Percentiles rank a stretch among this genome's conserved stretches.
These are phyloP conservation scores for Griposia aprilina DNA, from an alignment of 2,888 invertebrate species.

Conservation along the genomic window DNA sequence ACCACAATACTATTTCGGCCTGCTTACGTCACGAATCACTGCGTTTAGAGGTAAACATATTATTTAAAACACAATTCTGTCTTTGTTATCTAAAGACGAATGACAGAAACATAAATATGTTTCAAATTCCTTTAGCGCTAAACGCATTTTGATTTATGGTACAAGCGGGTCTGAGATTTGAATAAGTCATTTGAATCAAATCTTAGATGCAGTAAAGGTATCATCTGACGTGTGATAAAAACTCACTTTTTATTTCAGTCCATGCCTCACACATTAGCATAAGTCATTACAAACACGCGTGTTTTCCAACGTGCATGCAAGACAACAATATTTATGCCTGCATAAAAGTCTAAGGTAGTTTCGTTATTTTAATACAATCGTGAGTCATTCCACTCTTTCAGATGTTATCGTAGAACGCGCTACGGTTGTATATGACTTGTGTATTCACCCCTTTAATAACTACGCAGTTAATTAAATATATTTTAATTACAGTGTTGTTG, in stretches of 20 bases:
- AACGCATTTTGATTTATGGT: too few relatives aligned
- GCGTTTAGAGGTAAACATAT: too few relatives aligned
- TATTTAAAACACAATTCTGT: too few relatives aligned
- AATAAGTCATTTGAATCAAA: neutral
- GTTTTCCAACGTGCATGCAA: constrained; percentile 34
- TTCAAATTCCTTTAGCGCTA: too few relatives aligned
- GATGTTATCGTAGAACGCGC: constrained; percentile 56
- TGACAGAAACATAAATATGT: too few relatives aligned
- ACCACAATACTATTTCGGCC: too few relatives aligned
- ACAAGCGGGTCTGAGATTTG: neutral
- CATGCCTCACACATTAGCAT: constrained; percentile 18
- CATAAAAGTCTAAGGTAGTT: constrained; percentile 21
- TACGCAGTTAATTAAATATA: constrained; percentile 39
- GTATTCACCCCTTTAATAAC: constrained; percentile 46
- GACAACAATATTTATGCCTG: constrained; percentile 34
- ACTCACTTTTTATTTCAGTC: constrained; percentile 21
- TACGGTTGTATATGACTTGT: constrained; percentile 44
- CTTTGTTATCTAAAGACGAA: too few relatives aligned
- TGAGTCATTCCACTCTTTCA: constrained; percentile 40
- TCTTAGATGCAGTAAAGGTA: neutral
- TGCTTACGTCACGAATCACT: too few relatives aligned
- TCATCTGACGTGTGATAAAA: neutral
- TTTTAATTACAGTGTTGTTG: constrained; percentile 28
- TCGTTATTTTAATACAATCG: constrained; percentile 22
- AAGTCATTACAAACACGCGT: constrained; percentile 23